phyloP scores from a whole-genome alignment of 2,888 invertebrate genomes.

The Pheosia gnoma region DNA sequence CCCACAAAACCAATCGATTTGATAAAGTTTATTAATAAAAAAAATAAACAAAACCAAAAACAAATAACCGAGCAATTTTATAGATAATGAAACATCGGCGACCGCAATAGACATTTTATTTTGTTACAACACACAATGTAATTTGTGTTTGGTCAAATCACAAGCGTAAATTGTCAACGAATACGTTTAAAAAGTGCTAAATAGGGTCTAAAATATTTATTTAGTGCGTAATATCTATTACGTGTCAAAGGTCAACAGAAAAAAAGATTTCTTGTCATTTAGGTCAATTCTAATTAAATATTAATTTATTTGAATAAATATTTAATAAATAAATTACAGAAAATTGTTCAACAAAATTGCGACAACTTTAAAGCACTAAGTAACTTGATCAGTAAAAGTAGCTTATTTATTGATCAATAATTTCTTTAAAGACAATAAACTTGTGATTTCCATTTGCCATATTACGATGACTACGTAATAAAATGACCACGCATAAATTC shows the following conservation, averaged over 20 bases:
- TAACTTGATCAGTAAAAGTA: background rate
- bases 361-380: background rate
- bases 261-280: background rate
- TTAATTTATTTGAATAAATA: too few relatives aligned
- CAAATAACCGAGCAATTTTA: background rate
- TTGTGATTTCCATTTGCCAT: background rate
- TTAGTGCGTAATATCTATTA: background rate
- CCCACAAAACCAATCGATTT: too few relatives aligned
- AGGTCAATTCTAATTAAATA: background rate
- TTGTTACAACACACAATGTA: conserved; percentile 19
- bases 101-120: conserved; percentile 17
- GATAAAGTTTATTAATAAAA: too few relatives aligned
- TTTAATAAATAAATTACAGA: too few relatives aligned
- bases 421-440: background rate
- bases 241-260: too few relatives aligned
- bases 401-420: background rate
- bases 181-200: conserved; percentile 16
- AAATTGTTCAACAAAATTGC: background rate
- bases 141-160: conserved; percentile 18
- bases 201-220: conserved; percentile 12
- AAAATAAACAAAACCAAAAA: too few relatives aligned
- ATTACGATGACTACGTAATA: background rate
- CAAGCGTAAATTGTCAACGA: conserved; percentile 21
- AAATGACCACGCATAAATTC: background rate
- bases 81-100: conserved; percentile 15